Percentiles rank a stretch among this genome's conserved stretches.
phyloP scores from a whole-genome alignment of 35 echinoderm and acorn worm genomes.

The Patiria miniata region DNA sequence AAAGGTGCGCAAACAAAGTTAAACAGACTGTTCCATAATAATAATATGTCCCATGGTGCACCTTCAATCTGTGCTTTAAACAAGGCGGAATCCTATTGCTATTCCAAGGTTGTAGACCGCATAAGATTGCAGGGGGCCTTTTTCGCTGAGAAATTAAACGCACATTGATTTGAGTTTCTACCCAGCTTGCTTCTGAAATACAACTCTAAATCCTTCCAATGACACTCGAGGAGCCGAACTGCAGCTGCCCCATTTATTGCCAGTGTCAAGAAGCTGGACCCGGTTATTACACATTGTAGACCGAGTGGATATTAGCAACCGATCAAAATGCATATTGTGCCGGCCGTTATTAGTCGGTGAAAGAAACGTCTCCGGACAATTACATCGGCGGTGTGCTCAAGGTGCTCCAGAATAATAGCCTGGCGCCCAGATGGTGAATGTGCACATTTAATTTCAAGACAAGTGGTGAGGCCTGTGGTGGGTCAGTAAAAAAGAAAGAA shows the following conservation, averaged over 20 bases:
- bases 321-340: neutral
- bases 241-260: neutral
- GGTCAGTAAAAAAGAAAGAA: too few relatives aligned
- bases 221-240: neutral
- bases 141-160: too few relatives aligned
- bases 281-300: neutral
- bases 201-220: neutral
- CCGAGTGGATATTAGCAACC: neutral
- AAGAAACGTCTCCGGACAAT: constrained; percentile 1
- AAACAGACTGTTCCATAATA: too few relatives aligned
- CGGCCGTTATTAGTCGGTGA: neutral
- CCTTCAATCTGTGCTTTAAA: too few relatives aligned
- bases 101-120: too few relatives aligned
- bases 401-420: neutral
- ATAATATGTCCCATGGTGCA: too few relatives aligned
- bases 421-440: neutral
- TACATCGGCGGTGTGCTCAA: neutral
- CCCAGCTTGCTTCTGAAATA: too few relatives aligned
- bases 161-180: too few relatives aligned
- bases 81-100: too few relatives aligned
- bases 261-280: neutral
- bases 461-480: neutral
- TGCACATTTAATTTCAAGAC: constrained; percentile 12
- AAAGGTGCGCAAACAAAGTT: too few relatives aligned
- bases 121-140: too few relatives aligned